Conservation (phyloP, 2,888 invertebrate genomes). For the Mamestra brassicae region DNA sequence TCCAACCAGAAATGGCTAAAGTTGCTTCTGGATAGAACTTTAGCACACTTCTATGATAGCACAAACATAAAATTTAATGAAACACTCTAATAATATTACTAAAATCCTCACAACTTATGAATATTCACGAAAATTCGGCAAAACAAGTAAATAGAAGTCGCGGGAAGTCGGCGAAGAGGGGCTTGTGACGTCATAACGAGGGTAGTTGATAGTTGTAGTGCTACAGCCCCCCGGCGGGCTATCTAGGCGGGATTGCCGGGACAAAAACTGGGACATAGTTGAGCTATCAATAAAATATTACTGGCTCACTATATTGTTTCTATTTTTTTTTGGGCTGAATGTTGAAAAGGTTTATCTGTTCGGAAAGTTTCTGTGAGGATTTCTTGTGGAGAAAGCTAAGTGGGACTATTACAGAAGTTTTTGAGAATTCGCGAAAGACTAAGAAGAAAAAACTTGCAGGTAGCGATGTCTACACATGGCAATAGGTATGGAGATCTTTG, state of each 20-base stretch:
- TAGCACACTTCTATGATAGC: conserved; percentile 27
- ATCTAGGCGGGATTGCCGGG: conserved; percentile 57
- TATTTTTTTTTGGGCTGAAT: conserved; percentile 16
- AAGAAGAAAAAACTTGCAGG: not conserved
- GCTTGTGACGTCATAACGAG: conserved; percentile 66
- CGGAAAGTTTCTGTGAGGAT: not conserved
- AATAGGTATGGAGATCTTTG: not conserved
- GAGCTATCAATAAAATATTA: conserved; percentile 66
- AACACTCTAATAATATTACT: conserved; percentile 28
- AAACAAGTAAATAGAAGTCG: conserved; percentile 55
- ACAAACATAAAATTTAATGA: conserved; percentile 37
- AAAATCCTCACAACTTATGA: conserved; percentile 42
- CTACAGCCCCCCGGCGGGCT: conserved; percentile 61
- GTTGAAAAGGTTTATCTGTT: conserved; percentile 8
- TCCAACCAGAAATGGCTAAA: not conserved
- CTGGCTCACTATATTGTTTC: conserved; percentile 48
- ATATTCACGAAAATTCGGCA: conserved; percentile 51
- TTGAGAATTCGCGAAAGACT: not conserved
- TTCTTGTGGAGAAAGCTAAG: conserved; percentile 14
- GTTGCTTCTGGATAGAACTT: conserved; percentile 11
- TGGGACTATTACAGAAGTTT: not conserved
- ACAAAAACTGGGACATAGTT: conserved; percentile 61
- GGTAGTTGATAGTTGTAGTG: conserved; percentile 66
- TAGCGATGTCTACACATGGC: not conserved
- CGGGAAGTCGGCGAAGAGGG: conserved; percentile 46